These are phyloP conservation scores for Notospermus geniculatus DNA, from an alignment of 1,140 invertebrate species.

Conservation along the genomic window DNA sequence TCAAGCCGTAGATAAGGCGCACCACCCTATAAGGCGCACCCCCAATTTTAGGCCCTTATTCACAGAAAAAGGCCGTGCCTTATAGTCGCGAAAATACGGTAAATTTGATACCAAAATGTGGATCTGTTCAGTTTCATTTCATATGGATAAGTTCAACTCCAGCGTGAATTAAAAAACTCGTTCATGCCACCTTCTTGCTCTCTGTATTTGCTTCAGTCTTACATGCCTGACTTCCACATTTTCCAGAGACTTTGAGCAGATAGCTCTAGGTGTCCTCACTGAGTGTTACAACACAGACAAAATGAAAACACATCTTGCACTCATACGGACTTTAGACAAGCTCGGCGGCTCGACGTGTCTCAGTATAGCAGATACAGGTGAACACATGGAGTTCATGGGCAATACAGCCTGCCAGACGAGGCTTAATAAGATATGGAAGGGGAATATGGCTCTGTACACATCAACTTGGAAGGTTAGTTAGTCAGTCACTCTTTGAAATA, in stretches of 20 bases:
- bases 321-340: slow-evolving; percentile 31
- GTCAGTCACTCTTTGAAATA: too few species aligned
- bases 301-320: slow-evolving; percentile 32
- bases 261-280: slow-evolving; percentile 42
- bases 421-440: slow-evolving; percentile 51
- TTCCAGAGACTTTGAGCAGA: slow-evolving; percentile 46
- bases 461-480: slow-evolving; percentile 39
- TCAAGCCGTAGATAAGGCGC: too few species aligned
- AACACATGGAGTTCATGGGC: slow-evolving; percentile 49
- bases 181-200: neutral
- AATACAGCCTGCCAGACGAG: slow-evolving; percentile 50
- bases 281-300: slow-evolving; percentile 47
- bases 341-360: slow-evolving; percentile 44
- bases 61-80: too few species aligned
- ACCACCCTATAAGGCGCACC: too few species aligned
- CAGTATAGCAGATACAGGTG: slow-evolving; percentile 37
- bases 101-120: neutral
- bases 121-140: neutral
- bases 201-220: neutral
- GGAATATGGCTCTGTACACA: slow-evolving; percentile 48
- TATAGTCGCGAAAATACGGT: too few species aligned
- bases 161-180: too few species aligned
- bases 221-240: slow-evolving; percentile 3
- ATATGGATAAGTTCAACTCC: too few species aligned
- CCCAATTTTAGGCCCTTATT: too few species aligned